Evolutionary conservation across 2,113 vertebrate species (phyloP), one percentile per base, ranked within the genome.

Genomic region (Hoplias malabaricus): DNA sequence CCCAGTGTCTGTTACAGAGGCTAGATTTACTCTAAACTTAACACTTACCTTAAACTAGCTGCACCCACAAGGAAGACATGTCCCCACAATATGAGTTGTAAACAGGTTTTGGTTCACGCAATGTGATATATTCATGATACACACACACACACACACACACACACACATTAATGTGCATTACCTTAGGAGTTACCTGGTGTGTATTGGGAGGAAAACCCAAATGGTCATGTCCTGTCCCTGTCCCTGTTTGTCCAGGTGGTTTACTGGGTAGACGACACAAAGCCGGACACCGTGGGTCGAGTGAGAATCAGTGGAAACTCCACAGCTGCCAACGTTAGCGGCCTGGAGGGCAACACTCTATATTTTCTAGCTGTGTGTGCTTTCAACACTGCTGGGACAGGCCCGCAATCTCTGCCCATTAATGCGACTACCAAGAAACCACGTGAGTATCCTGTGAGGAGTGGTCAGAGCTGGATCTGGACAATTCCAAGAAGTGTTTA

Each of bases 401-500:
- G 97, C 21, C 95, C 96, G 10, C 96, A 95, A 56, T 96, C 95
- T 0, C 83, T 82, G 53, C 93, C 95, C 0, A 94, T 96, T 56
- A 99, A 96, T 63, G 90, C 91, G 69, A 99, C 96, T 82, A 99
- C 97, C 29, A 96, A 94, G 91, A 98, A 97, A 86, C 93, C 94
- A 75, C 95, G 97, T 99, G 89, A 88, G 97, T 95, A 76, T 0
- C 50, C 46, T 50, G 40, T 13, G 31, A 56, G 33, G 43, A 62
- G 72, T 59, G 63, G 42, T 46, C 57, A 61, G 40, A 42, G 36
- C 21, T 65, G 16, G 25, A 42, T 68, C 43, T 42, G 63, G 33
- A 38, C 5, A 19, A 16, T 62, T 72, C 46, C 25, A 11, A 56
- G 59, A 65, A 72, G 69, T n/a, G n/a, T n/a, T n/a, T n/a, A n/a